Base-by-base conservation (phyloP, 2,888 invertebrate genomes). In the Heliconius erato region DNA sequence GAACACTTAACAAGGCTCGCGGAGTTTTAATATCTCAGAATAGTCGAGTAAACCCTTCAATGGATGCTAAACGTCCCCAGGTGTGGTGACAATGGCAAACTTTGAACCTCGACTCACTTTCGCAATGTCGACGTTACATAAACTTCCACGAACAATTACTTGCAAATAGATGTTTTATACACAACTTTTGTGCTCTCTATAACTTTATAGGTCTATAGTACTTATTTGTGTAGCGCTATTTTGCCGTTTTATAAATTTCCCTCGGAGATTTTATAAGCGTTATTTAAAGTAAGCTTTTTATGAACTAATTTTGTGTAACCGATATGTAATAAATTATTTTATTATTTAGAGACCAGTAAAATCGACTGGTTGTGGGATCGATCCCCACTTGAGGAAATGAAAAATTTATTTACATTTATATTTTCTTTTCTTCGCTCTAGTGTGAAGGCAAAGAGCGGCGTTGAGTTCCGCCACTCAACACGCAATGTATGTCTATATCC, bases 61-160 rank as follows among this genome's bases (percentile, higher is more conserved):
- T 93, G 93, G 90, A 93, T 93, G 91, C 89, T 94, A 93, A 93
- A 94, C 92, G 94, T 94, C 93, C 93, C 91, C 89, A 92, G 91
- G 90, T 92, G 91, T 90, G 89, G 89, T 88, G 87, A 88, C 86
- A 63, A 71, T 65, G 35, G n/a, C 6, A 23, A 49, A 74, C 80
- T 80, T 74, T 59, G 74, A 74, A 74, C 49, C 32, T 32, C 35
- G 14, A 59, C 7, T 76, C 35, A 3, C 12, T 76, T 76, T 76
- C 7, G 67, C 28, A 78, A 78, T n/a, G 77, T 44, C 67, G 11
- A 67, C 59, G 23, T 77, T 40, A 40, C 12, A 26, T 44, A n/a
- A 78, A 49, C 77, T 78, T 78, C 28, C 11, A 78, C 67, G 19
- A 28, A 67, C 65, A 65, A 77, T 77, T 77, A 77, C 77, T 40